Base-by-base conservation (phyloP, 2,797 vertebrate genomes). In the Steatocranus sp. region DNA sequence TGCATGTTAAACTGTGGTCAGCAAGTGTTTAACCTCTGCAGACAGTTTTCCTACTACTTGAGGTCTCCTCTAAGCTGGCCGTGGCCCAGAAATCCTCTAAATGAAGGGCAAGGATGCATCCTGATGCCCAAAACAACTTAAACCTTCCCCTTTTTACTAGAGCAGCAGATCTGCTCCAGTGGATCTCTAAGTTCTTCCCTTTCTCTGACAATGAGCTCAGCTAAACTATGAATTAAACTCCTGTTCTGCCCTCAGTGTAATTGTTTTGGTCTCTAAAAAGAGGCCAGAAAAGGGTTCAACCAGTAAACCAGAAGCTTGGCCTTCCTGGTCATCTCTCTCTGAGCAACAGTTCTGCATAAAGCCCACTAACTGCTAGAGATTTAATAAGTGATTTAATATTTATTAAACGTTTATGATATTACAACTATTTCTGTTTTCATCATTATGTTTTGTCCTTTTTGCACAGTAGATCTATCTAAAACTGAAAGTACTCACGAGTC, bases 241-340 rank as follows among this genome's bases (percentile, higher is more conserved):
- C 4, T n/a, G 32, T 34, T 61, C 6, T 56, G 25, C 53, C 53
- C 8, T 56, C 25, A 58, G 9, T n/a, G 56, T 36, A 34, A 36
- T 0, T 2, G 17, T 38, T 8, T 63, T 11, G 18, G n/a, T 63
- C 34, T 20, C 17, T n/a, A 34, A 32, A 11, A 32, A 63, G 58
- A 38, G 58, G 7, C n/a, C 0, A 20, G 0, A 36, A 20, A 36
- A 14, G 1, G 0, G n/a, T 12, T 63, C 11, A 63, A 20, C 18
- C 6, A 12, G 2, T 63, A 63, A 36, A 63, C 11, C 11, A 12
- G 34, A 36, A 63, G 58, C 32, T 63, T 36, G 6, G 7, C 32
- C 58, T 63, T 63, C 4, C 11, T n/a, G 32, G 6, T 36, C 18
- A 20, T n/a, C 18, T 63, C 32, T 63, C 58, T 63, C 17, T 36